Conservation (phyloP, 2,888 invertebrate species). For the Selenia dentaria region DNA sequence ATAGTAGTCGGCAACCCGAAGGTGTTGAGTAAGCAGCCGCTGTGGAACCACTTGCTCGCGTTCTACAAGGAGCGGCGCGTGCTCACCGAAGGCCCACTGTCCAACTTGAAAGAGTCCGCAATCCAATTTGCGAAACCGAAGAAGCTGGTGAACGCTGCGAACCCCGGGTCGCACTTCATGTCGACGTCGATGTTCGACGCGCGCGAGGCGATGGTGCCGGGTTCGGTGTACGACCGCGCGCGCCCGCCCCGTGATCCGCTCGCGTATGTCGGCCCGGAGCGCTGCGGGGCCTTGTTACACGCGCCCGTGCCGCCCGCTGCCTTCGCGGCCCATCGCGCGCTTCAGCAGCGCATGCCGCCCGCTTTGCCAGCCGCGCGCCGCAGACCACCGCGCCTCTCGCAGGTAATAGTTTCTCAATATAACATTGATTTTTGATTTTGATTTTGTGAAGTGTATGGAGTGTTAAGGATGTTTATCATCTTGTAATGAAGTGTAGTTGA, state of each 20-base stretch:
- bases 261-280: conserved; percentile 95
- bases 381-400: conserved; percentile 77
- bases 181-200: conserved; percentile 98
- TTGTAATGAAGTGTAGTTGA: no score
- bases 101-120: conserved; percentile 97
- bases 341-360: conserved; percentile 88
- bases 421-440: no score
- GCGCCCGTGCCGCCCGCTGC: conserved; percentile 96
- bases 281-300: conserved; percentile 89
- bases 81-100: conserved; percentile 98
- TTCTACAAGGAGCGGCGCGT: conserved; percentile 99
- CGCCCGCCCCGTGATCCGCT: conserved; percentile 94
- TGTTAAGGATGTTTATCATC: no score
- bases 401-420: no score
- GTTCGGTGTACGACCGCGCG: conserved; percentile 96
- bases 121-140: conserved; percentile 99
- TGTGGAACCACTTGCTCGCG: conserved; percentile 98
- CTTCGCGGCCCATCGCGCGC: conserved; percentile 96
- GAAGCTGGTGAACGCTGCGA: conserved; percentile 96
- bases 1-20: conserved; percentile 99
- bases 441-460: no score
- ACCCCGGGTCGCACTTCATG: conserved; percentile 99
- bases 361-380: conserved; percentile 82
- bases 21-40: conserved; percentile 98
- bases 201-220: conserved; percentile 96